Percentiles rank a stretch among this genome's conserved stretches.
These are phyloP conservation scores for Arctia plantaginis DNA, from an alignment of 2,888 invertebrate species.

Conservation along the genomic window DNA sequence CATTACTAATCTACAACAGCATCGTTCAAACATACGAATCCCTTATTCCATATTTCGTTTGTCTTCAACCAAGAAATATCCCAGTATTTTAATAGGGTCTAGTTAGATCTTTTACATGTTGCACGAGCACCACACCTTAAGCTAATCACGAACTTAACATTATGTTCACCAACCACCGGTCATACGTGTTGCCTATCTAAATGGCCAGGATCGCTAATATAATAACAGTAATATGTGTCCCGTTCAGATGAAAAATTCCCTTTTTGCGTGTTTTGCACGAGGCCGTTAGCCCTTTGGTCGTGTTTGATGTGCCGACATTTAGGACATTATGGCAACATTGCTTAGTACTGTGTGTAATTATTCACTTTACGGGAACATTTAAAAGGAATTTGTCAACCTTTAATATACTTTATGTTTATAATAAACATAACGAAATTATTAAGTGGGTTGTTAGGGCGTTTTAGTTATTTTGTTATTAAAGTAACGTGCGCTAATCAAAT, in stretches of 20 bases:
- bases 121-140: neutral
- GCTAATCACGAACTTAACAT: neutral
- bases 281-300: constrained; percentile 4
- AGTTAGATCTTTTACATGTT: neutral
- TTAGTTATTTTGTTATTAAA: neutral
- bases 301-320: constrained; percentile 12
- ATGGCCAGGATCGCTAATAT: constrained; percentile 11
- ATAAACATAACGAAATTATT: neutral
- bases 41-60: no score
- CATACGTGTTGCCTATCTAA: constrained; percentile 5
- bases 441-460: neutral
- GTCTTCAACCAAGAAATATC: no score
- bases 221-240: constrained; percentile 19
- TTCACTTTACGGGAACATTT: constrained; percentile 17
- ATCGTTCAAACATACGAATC: no score
- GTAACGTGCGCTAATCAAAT: neutral
- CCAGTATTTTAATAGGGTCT: neutral
- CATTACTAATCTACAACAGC: no score
- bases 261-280: constrained; percentile 34
- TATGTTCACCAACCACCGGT: neutral
- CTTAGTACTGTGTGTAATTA: constrained; percentile 16
- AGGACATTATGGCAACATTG: constrained; percentile 13
- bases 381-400: constrained; percentile 22
- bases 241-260: constrained; percentile 29
- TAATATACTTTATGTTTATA: constrained; percentile 6